Evolutionary conservation across 2,888 invertebrate species (phyloP).

Genomic region (Salticus scenicus): DNA sequence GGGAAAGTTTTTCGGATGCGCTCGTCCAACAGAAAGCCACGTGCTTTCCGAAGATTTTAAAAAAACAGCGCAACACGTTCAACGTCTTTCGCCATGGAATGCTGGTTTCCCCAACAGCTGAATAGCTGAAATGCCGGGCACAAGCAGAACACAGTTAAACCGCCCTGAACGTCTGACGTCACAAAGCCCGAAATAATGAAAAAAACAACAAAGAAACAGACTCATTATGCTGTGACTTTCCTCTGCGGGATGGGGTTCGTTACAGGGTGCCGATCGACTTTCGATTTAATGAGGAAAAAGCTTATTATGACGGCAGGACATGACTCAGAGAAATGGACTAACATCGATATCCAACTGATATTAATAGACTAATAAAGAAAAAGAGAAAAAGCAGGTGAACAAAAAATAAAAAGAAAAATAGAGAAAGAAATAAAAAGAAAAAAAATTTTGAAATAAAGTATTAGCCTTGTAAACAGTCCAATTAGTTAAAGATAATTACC

Average conservation of each 20-base stretch:
- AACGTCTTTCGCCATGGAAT: conserved; percentile 15
- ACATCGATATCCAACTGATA: no score
- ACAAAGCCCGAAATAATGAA: background rate
- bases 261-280: conserved; percentile 38
- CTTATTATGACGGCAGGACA: conserved; percentile 15
- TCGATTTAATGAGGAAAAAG: conserved; percentile 46
- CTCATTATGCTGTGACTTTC: background rate
- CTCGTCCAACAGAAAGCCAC: background rate
- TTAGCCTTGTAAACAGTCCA: no score
- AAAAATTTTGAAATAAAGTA: no score
- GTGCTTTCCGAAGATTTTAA: background rate
- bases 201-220: background rate
- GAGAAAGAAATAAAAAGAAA: no score
- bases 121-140: background rate
- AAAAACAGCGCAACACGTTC: conserved; percentile 3
- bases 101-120: conserved; percentile 13
- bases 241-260: conserved; percentile 40
- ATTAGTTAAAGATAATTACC: no score
- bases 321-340: background rate
- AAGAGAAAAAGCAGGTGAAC: no score
- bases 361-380: no score
- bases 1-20: background rate
- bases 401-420: no score
- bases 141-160: background rate
- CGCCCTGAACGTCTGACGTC: background rate